Conservation (phyloP, 1,140 invertebrate genomes). For the Macrobrachium rosenbergii region DNA sequence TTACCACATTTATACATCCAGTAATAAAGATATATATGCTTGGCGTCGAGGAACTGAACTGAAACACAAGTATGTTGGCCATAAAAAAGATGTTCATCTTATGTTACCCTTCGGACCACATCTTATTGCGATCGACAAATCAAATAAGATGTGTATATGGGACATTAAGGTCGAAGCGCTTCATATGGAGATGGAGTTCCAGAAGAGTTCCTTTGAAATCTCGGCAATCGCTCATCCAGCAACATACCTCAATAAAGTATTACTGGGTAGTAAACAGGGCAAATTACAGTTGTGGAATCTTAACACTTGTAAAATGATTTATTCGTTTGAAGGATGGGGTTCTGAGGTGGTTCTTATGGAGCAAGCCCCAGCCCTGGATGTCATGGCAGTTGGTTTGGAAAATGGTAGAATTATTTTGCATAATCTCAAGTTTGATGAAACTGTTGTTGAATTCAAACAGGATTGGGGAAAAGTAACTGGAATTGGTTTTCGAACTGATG, state of each 20-base stretch:
- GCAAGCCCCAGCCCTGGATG: constrained; percentile 90
- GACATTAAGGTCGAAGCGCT: constrained; percentile 81
- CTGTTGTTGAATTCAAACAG: constrained; percentile 88
- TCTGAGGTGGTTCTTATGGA: constrained; percentile 79
- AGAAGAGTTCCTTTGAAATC: constrained; percentile 81
- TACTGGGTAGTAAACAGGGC: constrained; percentile 93
- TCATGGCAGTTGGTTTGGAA: constrained; percentile 87
- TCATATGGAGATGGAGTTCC: constrained; percentile 75
- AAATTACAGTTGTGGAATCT: constrained; percentile 93
- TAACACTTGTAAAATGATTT: constrained; percentile 81
- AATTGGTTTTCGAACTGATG: constrained; percentile 91
- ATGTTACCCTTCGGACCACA: constrained; percentile 90
- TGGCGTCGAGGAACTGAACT: constrained; percentile 91
- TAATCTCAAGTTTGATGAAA: constrained; percentile 90
- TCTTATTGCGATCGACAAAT: constrained; percentile 87
- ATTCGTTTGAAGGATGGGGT: constrained; percentile 85
- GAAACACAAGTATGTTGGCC: constrained; percentile 85
- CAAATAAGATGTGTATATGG: constrained; percentile 86
- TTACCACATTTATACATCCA: constrained; percentile 86
- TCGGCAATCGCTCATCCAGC: constrained; percentile 87
- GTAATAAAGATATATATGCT: constrained; percentile 82
- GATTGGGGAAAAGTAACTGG: constrained; percentile 91
- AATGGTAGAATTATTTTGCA: constrained; percentile 89
- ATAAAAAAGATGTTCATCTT: constrained; percentile 80
- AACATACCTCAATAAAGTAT: constrained; percentile 94